phyloP scores from a whole-genome alignment of 2,797 vertebrate genomes.

The Eleutherodactylus coqui region DNA sequence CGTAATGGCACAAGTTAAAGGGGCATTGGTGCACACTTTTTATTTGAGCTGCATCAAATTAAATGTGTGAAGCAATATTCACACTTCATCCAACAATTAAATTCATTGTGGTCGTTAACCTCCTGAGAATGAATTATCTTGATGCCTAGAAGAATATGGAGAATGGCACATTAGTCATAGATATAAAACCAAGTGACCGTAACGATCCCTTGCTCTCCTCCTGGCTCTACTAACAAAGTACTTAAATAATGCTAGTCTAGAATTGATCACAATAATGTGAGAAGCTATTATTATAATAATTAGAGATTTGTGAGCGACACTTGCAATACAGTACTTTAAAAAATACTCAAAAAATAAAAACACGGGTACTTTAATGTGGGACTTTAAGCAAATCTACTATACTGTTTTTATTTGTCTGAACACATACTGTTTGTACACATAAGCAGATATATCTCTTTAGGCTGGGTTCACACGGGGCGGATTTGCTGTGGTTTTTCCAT shows the following conservation, averaged over 20 bases:
- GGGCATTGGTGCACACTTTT: conserved; percentile 35
- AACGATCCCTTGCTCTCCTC: conserved; percentile 21
- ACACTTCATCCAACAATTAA: conserved; percentile 61
- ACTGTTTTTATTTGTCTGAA: too few species aligned
- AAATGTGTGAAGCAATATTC: conserved; percentile 56
- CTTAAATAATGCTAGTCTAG: not conserved
- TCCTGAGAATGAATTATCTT: conserved; percentile 56
- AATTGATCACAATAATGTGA: conserved; percentile 4
- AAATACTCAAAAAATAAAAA: not conserved
- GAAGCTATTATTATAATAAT: not conserved
- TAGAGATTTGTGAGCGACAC: not conserved
- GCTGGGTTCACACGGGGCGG: too few species aligned
- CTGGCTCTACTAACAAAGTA: conserved; percentile 4
- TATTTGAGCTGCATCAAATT: conserved; percentile 50
- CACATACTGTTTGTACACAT: too few species aligned
- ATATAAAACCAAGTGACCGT: conserved; percentile 58
- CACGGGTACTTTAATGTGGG: not conserved
- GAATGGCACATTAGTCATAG: conserved; percentile 58
- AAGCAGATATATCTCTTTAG: too few species aligned
- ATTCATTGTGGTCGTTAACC: conserved; percentile 61
- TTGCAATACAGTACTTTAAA: not conserved
- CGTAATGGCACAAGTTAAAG: conserved; percentile 19
- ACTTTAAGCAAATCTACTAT: too few species aligned
- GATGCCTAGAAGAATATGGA: conserved; percentile 53
- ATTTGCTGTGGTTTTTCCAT: too few species aligned